A percentile compares a stretch with the other conserved stretches of the same genome.
phyloP scores from a whole-genome alignment of 2,888 invertebrate genomes.

The Stenchaetothrips biformis region DNA sequence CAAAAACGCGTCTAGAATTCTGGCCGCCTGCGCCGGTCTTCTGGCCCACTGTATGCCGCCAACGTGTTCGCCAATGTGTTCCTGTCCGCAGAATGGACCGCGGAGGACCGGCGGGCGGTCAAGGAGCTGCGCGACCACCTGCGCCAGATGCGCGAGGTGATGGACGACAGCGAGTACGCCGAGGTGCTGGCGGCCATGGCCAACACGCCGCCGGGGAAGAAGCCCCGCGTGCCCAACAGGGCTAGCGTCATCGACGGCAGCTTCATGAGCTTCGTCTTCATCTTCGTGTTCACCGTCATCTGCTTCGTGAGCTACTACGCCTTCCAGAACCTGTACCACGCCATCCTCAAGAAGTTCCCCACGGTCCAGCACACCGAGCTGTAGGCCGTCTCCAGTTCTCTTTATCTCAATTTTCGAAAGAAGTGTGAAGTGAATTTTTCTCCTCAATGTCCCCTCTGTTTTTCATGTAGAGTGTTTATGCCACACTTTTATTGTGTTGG shows the following conservation, averaged over 20 bases:
- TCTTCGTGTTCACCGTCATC: constrained; percentile 70
- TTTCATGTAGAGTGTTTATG: too few relatives aligned
- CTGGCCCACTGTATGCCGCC: too few relatives aligned
- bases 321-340: constrained; percentile 75
- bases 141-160: constrained; percentile 3
- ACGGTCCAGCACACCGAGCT: constrained; percentile 69
- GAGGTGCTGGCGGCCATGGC: neutral
- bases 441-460: too few relatives aligned
- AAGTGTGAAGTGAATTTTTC: neutral
- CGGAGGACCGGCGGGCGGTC: neutral
- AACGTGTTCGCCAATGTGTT: neutral
- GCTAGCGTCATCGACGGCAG: constrained; percentile 71
- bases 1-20: too few relatives aligned
- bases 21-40: too few relatives aligned
- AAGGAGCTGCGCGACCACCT: constrained; percentile 4
- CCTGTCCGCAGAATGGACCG: neutral
- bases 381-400: constrained; percentile 46
- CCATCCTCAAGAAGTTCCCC: constrained; percentile 77
- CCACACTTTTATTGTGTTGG: too few relatives aligned
- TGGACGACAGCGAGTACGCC: constrained; percentile 11
- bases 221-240: constrained; percentile 9
- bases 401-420: neutral
- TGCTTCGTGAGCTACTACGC: constrained; percentile 77
- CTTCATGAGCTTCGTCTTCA: constrained; percentile 78
- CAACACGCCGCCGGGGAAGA: constrained; percentile 3